phyloP scores from a whole-genome alignment of 2,797 vertebrate species.

The Tachyglossus aculeatus region DNA sequence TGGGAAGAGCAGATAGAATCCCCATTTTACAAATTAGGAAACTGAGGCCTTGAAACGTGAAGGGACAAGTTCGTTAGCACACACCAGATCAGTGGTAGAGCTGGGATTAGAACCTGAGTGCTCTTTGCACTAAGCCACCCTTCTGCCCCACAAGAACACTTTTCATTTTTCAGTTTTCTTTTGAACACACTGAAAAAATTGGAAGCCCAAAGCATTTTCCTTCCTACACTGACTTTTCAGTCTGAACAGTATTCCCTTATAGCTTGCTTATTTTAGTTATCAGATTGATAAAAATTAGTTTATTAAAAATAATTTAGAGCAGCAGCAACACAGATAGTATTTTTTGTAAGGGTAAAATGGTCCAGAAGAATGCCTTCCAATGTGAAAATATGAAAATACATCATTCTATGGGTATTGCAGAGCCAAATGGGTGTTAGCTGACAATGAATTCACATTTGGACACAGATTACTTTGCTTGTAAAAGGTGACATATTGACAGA shows the following conservation, averaged over 20 bases:
- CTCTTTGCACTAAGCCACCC: too few relatives aligned
- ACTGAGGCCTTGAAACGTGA: too few relatives aligned
- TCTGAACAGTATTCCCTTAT: not conserved
- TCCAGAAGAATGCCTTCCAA: not conserved
- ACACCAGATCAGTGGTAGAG: too few relatives aligned
- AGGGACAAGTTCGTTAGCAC: too few relatives aligned
- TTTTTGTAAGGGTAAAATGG: not conserved
- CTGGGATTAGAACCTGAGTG: too few relatives aligned
- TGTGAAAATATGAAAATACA: constrained; percentile 7
- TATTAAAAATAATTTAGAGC: not conserved
- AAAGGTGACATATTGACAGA: not conserved
- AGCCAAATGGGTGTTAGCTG: not conserved
- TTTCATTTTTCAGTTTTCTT: not conserved
- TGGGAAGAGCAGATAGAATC: too few relatives aligned
- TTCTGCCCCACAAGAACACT: constrained; percentile 21
- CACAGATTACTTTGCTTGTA: not conserved
- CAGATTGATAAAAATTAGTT: constrained; percentile 4
- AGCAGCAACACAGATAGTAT: not conserved
- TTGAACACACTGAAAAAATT: not conserved
- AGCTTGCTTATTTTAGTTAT: not conserved
- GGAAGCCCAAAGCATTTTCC: not conserved
- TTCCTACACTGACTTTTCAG: not conserved
- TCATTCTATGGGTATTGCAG: not conserved
- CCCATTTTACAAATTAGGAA: too few relatives aligned
- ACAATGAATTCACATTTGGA: constrained; percentile 9